A percentile compares a stretch with the other conserved stretches of the same genome.
Evolutionary conservation across 2,113 vertebrate species (phyloP).

Genomic region (Oplegnathus fasciatus): DNA sequence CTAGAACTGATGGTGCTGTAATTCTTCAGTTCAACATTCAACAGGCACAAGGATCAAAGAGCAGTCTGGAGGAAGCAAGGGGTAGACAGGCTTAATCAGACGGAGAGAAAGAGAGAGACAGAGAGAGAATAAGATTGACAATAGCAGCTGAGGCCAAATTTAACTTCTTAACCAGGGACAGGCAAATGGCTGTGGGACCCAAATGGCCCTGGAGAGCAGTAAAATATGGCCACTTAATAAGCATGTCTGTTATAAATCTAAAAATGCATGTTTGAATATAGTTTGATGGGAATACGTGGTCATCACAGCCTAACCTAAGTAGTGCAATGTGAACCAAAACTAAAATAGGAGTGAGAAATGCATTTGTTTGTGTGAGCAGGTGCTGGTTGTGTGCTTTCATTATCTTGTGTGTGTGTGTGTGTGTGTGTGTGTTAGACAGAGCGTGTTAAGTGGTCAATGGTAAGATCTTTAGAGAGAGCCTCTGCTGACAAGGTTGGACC

Average conservation of each 20-base stretch:
- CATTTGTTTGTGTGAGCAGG: background rate
- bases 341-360: constrained; percentile 29
- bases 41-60: constrained; percentile 55
- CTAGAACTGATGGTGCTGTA: too few relatives aligned
- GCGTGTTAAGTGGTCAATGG: constrained; percentile 47
- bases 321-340: constrained; percentile 14
- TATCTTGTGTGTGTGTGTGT: constrained; percentile 10
- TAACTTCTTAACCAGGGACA: constrained; percentile 42
- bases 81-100: constrained; percentile 5
- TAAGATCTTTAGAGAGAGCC: constrained; percentile 55
- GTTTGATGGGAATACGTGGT: constrained; percentile 24
- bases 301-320: background rate
- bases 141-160: constrained; percentile 62
- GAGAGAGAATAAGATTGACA: constrained; percentile 56
- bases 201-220: constrained; percentile 14
- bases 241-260: constrained; percentile 37
- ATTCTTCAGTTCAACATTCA: constrained; percentile 54
- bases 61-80: constrained; percentile 36
- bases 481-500: constrained; percentile 54
- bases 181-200: constrained; percentile 27
- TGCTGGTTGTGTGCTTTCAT: constrained; percentile 16
- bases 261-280: constrained; percentile 48
- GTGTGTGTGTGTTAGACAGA: constrained; percentile 7
- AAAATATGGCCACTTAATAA: constrained; percentile 47
- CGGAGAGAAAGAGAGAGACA: constrained; percentile 12